phyloP scores from a whole-genome alignment of 2,113 vertebrate species.

The Bubo blakistoni region DNA sequence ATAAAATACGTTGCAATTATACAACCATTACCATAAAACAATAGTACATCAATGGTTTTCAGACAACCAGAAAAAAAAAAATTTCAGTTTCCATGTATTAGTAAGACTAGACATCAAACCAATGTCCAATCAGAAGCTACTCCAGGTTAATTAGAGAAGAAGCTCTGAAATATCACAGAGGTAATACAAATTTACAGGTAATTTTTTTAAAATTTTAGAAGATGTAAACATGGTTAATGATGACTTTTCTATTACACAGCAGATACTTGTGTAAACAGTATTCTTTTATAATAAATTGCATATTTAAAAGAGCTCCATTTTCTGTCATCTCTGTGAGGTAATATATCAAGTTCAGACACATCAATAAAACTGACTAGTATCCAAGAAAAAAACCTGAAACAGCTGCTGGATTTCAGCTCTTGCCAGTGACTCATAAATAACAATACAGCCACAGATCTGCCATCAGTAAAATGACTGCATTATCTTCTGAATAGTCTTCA shows the following conservation, averaged over 20 bases:
- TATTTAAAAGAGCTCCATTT: slow-evolving; percentile 33
- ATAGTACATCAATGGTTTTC: background rate
- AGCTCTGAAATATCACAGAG: background rate
- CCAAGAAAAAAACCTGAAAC: slow-evolving; percentile 1
- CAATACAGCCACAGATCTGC: background rate
- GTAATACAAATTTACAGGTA: background rate
- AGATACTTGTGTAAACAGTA: slow-evolving; percentile 10
- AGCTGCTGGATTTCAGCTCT: slow-evolving; percentile 42
- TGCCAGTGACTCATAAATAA: slow-evolving; percentile 41
- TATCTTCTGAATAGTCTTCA: background rate
- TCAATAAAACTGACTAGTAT: slow-evolving; percentile 42
- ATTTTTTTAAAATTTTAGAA: background rate
- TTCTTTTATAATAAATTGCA: slow-evolving; percentile 5
- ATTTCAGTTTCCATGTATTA: background rate
- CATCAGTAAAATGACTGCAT: background rate
- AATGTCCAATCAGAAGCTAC: background rate
- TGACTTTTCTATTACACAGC: background rate
- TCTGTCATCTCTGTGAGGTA: background rate
- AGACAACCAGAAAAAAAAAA: background rate
- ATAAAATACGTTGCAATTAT: background rate
- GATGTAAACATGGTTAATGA: background rate
- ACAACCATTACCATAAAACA: background rate
- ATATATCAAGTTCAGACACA: slow-evolving; percentile 4
- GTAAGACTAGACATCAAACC: background rate
- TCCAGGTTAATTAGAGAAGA: background rate